These are phyloP conservation scores for Crioceris asparagi DNA, from an alignment of 2,888 invertebrate species.

Conservation along the genomic window DNA sequence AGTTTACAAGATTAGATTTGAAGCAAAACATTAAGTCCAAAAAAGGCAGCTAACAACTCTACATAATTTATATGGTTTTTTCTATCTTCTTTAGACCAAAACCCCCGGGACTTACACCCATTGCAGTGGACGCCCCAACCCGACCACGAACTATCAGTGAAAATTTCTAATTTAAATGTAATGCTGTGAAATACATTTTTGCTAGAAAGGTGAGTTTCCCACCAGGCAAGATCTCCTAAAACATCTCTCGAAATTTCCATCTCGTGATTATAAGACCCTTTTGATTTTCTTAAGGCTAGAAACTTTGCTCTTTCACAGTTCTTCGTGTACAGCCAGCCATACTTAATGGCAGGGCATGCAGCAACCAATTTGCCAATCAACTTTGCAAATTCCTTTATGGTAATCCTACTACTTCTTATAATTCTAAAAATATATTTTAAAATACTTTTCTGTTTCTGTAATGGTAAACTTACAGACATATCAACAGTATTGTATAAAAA, in stretches of 20 bases:
- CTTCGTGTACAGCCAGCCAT: slow-evolving; percentile 14
- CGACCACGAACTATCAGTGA: slow-evolving; percentile 1
- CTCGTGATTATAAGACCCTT: slow-evolving; percentile 10
- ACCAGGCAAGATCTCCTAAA: slow-evolving; percentile 19
- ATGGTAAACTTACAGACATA: slow-evolving; percentile 7
- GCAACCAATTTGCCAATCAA: slow-evolving; percentile 8
- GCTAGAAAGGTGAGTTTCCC: slow-evolving; percentile 11
- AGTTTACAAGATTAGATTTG: slow-evolving; percentile 18
- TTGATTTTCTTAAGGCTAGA: slow-evolving; percentile 11
- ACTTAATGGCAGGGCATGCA: slow-evolving; percentile 8
- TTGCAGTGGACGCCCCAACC: slow-evolving; percentile 3
- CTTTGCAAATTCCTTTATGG: slow-evolving; percentile 5
- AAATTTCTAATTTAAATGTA: too few relatives aligned
- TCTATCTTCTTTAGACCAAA: neutral
- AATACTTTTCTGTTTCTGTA: slow-evolving; percentile 2
- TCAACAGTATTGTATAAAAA: slow-evolving; percentile 14
- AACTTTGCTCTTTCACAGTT: slow-evolving; percentile 13
- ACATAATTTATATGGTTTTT: slow-evolving; percentile 4
- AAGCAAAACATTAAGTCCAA: slow-evolving; percentile 5
- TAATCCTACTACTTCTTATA: slow-evolving; percentile 2
- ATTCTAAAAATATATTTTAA: slow-evolving; percentile 3
- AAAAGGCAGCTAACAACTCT: slow-evolving; percentile 5
- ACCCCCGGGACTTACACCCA: neutral
- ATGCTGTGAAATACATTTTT: slow-evolving; percentile 3
- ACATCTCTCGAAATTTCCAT: slow-evolving; percentile 12